These are phyloP conservation scores for Propithecus perrieri DNA, from an alignment of 2,797 vertebrate genomes.

Conservation along the genomic window DNA sequence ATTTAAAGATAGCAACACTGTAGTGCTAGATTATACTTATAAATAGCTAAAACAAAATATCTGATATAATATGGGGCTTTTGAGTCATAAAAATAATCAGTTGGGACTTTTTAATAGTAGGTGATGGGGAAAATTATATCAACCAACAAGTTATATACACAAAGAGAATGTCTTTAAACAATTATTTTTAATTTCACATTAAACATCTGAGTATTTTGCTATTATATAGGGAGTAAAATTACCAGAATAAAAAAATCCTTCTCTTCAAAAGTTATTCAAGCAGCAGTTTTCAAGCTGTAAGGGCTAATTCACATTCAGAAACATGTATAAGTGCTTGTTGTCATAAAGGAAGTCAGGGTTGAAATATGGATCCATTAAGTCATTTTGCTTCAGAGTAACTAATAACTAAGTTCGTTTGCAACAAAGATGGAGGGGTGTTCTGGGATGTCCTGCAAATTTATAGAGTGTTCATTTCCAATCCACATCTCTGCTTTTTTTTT, in stretches of 20 bases:
- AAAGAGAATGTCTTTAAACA: neutral
- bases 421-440: neutral
- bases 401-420: neutral
- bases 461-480: neutral
- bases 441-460: neutral
- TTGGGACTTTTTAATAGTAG: slow-evolving; percentile 57
- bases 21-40: slow-evolving; percentile 55
- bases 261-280: slow-evolving; percentile 51
- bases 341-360: neutral
- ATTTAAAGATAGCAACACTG: slow-evolving; percentile 56
- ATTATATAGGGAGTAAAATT: neutral
- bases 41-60: slow-evolving; percentile 60
- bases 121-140: neutral
- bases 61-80: slow-evolving; percentile 39
- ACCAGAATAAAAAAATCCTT: neutral
- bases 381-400: neutral
- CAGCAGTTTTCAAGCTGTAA: slow-evolving; percentile 35
- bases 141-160: slow-evolving; percentile 58
- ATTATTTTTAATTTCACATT: slow-evolving; percentile 55
- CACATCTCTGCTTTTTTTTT: neutral
- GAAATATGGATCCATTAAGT: neutral
- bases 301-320: slow-evolving; percentile 61
- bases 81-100: slow-evolving; percentile 49
- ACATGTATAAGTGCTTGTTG: neutral
- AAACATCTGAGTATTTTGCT: neutral